Base-by-base conservation (phyloP, 2,888 invertebrate genomes). In the Adelphocoris suturalis region DNA sequence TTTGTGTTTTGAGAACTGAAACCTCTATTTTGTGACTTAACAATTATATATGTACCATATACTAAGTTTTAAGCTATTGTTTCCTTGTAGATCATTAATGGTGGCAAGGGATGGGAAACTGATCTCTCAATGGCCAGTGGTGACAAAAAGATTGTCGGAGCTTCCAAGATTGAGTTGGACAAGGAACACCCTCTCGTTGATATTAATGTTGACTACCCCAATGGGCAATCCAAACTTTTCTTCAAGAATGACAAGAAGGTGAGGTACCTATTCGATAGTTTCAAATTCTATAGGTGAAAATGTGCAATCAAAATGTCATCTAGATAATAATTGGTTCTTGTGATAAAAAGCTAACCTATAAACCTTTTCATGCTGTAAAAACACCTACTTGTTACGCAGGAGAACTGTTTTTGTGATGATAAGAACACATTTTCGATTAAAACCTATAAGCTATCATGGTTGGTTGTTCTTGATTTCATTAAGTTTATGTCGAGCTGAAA, bases 81-180 rank as follows among this genome's bases (percentile, higher is more conserved):
- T 82, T 23, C 55, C 13, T 57, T 91, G 16, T 23, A 91, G 92
- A 89, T 90, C 3, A 61, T 75, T 81, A 92, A 85, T 78, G 92
- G 92, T 52, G 91, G 91, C 23, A 90, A 90, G 13, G 90, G 91
- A 12, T 81, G 92, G 57, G 93, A 93, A 16, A 93, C 93, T 84
- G 94, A 94, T 12, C 91, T 94, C 0, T 92, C 94, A 9, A 92
- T 95, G 0, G 94, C 94, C 4, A 94, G 94, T 0, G 95, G 96
- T 90, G 95, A 95, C 0, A 94, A 95, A 61, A 94, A 95, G 9
- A 96, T 96, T 93, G 94, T 94, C 0, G 90, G 95, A 0, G 95
- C 95, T 28, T 94, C 94, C 11, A 94, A 94, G 87, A 91, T 95
- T 2, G 95, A 94, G 23, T 92, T 94, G 12, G 95, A 91, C 95